These are phyloP conservation scores for Ametastegia equiseti DNA, from an alignment of 2,888 invertebrate species.

Conservation along the genomic window DNA sequence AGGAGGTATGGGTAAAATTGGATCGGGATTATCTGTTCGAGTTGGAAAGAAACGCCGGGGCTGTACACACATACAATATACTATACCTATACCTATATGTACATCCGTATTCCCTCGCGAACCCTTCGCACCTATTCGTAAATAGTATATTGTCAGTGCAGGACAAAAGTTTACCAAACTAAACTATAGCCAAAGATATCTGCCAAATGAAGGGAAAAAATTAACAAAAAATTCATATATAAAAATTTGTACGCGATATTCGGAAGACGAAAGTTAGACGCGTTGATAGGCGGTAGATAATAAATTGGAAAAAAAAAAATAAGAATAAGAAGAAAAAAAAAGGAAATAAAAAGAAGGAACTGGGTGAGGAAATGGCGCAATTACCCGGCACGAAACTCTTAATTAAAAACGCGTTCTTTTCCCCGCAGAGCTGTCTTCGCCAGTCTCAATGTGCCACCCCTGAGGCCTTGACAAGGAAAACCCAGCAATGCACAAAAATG, in stretches of 20 bases:
- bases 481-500: neutral
- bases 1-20: slow-evolving; percentile 62
- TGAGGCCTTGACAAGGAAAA: neutral
- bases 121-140: neutral
- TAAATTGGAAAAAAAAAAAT: neutral
- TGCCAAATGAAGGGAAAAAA: no score
- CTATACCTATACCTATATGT: neutral
- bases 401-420: slow-evolving; percentile 23
- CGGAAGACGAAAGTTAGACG: no score
- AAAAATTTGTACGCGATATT: no score
- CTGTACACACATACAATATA: no score
- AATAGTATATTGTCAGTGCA: no score
- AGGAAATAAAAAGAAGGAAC: neutral
- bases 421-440: neutral
- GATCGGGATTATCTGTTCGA: slow-evolving; percentile 56
- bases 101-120: neutral
- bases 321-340: neutral
- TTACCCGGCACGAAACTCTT: slow-evolving; percentile 7
- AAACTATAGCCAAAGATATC: no score
- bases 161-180: no score
- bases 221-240: no score
- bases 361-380: neutral
- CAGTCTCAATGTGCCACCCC: neutral
- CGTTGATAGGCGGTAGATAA: no score
- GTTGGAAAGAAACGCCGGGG: slow-evolving; percentile 29